Base-by-base conservation (phyloP, 2,113 vertebrate species). In the Oceanodroma tethys region DNA sequence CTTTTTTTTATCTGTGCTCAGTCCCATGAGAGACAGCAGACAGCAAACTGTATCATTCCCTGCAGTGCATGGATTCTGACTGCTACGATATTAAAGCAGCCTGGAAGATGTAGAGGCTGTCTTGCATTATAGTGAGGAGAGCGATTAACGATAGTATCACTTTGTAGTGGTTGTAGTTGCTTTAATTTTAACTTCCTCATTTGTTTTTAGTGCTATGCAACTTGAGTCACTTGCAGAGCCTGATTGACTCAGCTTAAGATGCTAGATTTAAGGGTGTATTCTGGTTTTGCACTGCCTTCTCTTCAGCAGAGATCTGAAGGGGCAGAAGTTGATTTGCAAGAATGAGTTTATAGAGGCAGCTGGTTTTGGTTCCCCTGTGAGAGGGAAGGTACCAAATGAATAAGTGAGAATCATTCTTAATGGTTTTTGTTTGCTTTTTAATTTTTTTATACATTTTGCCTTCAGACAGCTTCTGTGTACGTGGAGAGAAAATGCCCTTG, bases 401-500 rank as follows among this genome's bases (percentile, higher is more conserved):
- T 18, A n/a, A 50, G 19, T 50, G 38, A 84, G 45, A 59, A 45
- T 87, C 2, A 8, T 81, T 90, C 22, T 18, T 66, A 63, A 10
- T 45, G 27, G 1, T 0, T 26, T 75, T 56, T n/a, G 20, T 55
- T 83, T 66, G 25, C 2, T 56, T n/a, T 68, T 29, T 30, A 34
- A 2, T 10, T 38, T 71, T 60, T 27, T 43, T 17, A 6, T 56
- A 27, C 48, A 23, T 87, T 95, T 72, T 93, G 10, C 58, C 43
- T 42, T 55, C 81, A 99, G 99, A 60, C 88, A 72, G 30, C 62
- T 88, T 25, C 74, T 99, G 27, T 62, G 3, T 81, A 85, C 56
- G 0, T 99, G 99, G 99, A 98, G 97, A 91, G 95, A 97, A 83
- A 99, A 99, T 32, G 65, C 96, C 2, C 36, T 62, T 32, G 89